Conservation (phyloP, 2,888 invertebrate species). For the Belgica antarctica region DNA sequence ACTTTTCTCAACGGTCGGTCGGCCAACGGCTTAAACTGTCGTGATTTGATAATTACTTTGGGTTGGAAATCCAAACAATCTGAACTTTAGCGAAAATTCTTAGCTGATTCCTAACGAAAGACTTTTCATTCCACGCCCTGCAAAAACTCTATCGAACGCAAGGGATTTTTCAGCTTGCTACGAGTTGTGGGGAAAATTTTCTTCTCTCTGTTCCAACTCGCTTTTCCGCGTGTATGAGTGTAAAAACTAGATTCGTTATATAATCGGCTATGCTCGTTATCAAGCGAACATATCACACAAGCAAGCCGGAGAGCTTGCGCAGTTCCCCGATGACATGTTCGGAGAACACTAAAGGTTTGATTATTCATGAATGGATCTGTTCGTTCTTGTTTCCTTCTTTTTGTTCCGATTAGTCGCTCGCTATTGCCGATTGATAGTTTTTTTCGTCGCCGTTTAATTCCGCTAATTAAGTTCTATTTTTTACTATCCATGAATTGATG, state of each 20-base stretch:
- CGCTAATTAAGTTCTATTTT: neutral
- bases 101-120: slow-evolving; percentile 1
- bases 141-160: slow-evolving; percentile 24
- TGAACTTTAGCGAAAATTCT: neutral
- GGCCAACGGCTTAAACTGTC: neutral
- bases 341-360: slow-evolving; percentile 5
- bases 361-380: slow-evolving; percentile 5
- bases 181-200: neutral
- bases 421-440: neutral
- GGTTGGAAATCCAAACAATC: neutral
- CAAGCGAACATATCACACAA: slow-evolving; percentile 16
- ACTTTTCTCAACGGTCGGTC: neutral
- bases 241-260: slow-evolving; percentile 13
- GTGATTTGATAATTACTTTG: neutral
- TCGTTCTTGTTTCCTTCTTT: neutral
- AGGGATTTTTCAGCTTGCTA: slow-evolving; percentile 3
- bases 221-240: slow-evolving; percentile 1
- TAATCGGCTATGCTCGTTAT: slow-evolving; percentile 26
- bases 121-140: slow-evolving; percentile 36
- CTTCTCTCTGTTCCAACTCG: slow-evolving; percentile 1
- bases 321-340: neutral
- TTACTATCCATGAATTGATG: neutral
- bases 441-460: neutral
- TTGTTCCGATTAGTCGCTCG: neutral
- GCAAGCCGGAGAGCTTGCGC: neutral